A percentile compares a stretch with the other conserved stretches of the same genome.
phyloP scores from a whole-genome alignment of 2,888 invertebrate genomes.

The Chloroclystis v-ata region DNA sequence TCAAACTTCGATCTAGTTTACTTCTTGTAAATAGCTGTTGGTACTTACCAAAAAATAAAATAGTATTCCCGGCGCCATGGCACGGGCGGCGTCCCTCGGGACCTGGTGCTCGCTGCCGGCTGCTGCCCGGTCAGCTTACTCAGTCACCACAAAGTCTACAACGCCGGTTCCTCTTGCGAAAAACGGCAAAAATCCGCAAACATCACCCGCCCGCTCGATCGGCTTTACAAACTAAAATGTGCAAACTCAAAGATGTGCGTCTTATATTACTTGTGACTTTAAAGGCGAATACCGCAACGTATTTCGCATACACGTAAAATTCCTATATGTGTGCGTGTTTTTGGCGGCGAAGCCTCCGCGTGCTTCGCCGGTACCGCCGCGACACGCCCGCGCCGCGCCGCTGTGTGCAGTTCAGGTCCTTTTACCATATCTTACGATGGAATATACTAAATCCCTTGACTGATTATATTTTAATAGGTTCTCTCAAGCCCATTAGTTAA shows the following conservation, averaged over 20 bases:
- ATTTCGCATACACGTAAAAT: slow-evolving; percentile 61
- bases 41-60: slow-evolving; percentile 63
- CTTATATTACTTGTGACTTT: slow-evolving; percentile 77
- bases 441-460: slow-evolving; percentile 19
- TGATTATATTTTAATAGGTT: slow-evolving; percentile 21
- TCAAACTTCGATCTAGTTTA: too few relatives aligned
- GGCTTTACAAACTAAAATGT: slow-evolving; percentile 74
- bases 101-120: slow-evolving; percentile 12
- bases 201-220: slow-evolving; percentile 69
- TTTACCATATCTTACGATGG: slow-evolving; percentile 44
- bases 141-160: slow-evolving; percentile 36
- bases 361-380: slow-evolving; percentile 29
- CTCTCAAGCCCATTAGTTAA: slow-evolving; percentile 19
- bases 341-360: slow-evolving; percentile 51
- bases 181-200: slow-evolving; percentile 58
- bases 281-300: slow-evolving; percentile 73
- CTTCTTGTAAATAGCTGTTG: neutral
- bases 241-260: slow-evolving; percentile 76
- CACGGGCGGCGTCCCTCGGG: slow-evolving; percentile 52
- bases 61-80: slow-evolving; percentile 68
- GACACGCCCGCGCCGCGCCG: slow-evolving; percentile 35
- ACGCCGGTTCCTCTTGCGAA: slow-evolving; percentile 47
- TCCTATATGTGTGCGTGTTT: slow-evolving; percentile 57
- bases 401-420: slow-evolving; percentile 39
- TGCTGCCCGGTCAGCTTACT: slow-evolving; percentile 15